phyloP scores from a whole-genome alignment of 2,888 invertebrate species.

The Aphodius granarius region DNA sequence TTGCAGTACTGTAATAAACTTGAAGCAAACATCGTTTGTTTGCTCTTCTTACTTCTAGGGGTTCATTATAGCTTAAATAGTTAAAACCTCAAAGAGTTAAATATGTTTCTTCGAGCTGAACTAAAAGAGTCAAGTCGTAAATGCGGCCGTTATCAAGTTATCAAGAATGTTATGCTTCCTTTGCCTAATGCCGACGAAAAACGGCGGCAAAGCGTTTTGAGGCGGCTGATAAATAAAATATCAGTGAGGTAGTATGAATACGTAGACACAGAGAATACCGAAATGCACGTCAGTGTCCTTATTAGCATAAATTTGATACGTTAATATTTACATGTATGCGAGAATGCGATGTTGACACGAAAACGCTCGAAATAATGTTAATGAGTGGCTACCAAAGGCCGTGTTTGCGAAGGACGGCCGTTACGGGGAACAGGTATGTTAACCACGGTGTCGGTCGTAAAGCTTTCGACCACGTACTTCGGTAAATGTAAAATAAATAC shows the following conservation, averaged over 20 bases:
- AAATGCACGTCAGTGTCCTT: background rate
- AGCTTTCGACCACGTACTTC: background rate
- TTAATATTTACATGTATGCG: constrained; percentile 3
- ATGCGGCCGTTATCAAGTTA: no score
- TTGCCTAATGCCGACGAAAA: no score
- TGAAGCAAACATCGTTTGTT: no score
- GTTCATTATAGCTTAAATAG: no score
- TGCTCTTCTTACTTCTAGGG: no score
- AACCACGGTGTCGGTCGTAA: background rate
- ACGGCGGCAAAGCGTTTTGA: no score
- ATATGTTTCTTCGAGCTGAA: no score
- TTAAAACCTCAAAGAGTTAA: no score
- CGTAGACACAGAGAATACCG: background rate
- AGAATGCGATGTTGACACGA: constrained; percentile 5
- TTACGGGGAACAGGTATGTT: constrained; percentile 2
- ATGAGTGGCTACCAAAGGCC: constrained; percentile 11
- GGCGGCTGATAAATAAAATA: background rate
- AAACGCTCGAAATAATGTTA: constrained; percentile 7
- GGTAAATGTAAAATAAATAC: constrained; percentile 14
- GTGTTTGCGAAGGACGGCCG: constrained; percentile 6
- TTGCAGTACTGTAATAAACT: no score
- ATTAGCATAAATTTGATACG: background rate
- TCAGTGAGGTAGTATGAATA: background rate
- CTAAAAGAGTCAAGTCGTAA: no score
- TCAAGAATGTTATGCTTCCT: no score